Evolutionary conservation across 2,797 vertebrate genomes (phyloP), one percentile per base, ranked within the genome.

Genomic region (Galagoides demidoff): DNA sequence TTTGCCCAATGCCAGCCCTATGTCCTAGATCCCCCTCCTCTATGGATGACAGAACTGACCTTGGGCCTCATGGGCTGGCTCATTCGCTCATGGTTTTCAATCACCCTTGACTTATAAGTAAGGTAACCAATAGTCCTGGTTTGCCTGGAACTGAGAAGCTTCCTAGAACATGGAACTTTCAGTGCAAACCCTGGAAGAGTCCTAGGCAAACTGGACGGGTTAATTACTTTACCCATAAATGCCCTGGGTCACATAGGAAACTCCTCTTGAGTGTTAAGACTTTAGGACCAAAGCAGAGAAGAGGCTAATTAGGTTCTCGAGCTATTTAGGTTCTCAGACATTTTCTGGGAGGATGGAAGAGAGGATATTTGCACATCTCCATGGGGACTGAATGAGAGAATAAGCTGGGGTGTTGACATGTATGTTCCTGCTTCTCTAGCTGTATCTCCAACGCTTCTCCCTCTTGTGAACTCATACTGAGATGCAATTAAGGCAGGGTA

Each of bases 201-300:
- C 27, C 29, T 49, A 61, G 49, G 82, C 31, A 91, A 70, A 88
- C 57, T 34, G 52, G 59, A n/a, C 49, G 7, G 5, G 49, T 31
- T 20, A 34, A 81, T 94, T 84, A 57, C 34, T 78, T 87, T 73
- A 70, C 81, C 79, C 84, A 57, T n/a, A 71, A 89, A 29, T 55
- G 59, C 91, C 52, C 19, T 52, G 57, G 77, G 22, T 29, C 43
- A 77, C 25, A 64, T 7, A 83, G n/a, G 43, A 74, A 82, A 81
- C 39, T 95, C 49, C 29, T 29, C 37, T 20, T 57, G 84, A 84
- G 59, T 31, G n/a, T 7, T 7, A 78, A 84, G 76, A 82, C 61
- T 87, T 86, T 45, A 77, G 52, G 81, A 52, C 71, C 89, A 92
- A 88, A 92, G 52, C 73, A 77, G 37, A 94, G 76, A 71, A 79